Evolutionary conservation across 35 echinoderm and acorn worm species (phyloP).

Genomic region (Ophiothrix spiculata): DNA sequence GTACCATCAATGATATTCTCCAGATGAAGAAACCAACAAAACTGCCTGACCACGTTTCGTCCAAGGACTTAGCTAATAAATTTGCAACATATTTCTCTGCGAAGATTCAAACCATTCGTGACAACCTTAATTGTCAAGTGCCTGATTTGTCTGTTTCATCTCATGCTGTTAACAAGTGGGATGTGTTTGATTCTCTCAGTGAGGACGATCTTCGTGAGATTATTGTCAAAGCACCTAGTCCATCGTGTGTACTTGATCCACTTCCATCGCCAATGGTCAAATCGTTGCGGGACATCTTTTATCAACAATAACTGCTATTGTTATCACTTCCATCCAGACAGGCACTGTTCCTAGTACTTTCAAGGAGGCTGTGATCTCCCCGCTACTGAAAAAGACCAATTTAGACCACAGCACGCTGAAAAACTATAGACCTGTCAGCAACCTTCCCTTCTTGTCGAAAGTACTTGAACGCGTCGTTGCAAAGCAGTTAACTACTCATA

Average conservation of each 20-base stretch:
- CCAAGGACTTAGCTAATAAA: slow-evolving; percentile 19
- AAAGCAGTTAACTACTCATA: slow-evolving; percentile 25
- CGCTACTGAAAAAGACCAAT: slow-evolving; percentile 18
- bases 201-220: slow-evolving; percentile 28
- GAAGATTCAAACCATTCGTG: slow-evolving; percentile 34
- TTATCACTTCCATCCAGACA: neutral
- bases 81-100: slow-evolving; percentile 15
- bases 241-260: slow-evolving; percentile 48
- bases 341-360: neutral
- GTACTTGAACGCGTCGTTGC: slow-evolving; percentile 31
- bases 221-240: slow-evolving; percentile 20
- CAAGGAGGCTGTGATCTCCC: slow-evolving; percentile 21
- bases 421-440: slow-evolving; percentile 37
- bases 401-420: slow-evolving; percentile 23
- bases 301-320: neutral
- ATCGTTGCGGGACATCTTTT: slow-evolving; percentile 16
- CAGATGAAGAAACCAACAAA: slow-evolving; percentile 42
- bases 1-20: slow-evolving; percentile 23
- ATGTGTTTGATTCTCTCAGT: neutral
- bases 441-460: slow-evolving; percentile 36
- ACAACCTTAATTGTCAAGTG: neutral
- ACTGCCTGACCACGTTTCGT: slow-evolving; percentile 31
- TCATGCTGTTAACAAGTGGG: too few species aligned
- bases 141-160: neutral
- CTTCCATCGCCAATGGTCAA: slow-evolving; percentile 37